Conservation (phyloP, 1,140 invertebrate species). For the Portunus trituberculatus region DNA sequence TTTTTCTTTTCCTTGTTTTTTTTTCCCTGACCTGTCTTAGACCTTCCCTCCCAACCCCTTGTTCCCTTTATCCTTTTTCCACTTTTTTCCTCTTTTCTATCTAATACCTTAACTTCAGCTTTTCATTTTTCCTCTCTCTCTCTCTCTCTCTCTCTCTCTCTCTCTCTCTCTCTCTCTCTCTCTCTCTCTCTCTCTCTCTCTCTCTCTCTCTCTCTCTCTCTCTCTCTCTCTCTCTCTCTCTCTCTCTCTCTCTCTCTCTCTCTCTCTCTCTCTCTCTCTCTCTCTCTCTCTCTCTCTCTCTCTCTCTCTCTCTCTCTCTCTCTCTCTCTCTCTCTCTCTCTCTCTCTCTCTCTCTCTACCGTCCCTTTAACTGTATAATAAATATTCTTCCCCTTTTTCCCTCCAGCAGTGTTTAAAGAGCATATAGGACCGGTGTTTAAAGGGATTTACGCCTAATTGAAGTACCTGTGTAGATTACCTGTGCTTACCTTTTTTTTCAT, state of each 20-base stretch:
- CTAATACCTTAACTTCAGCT: too few relatives aligned
- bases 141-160: not conserved
- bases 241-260: not conserved
- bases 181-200: not conserved
- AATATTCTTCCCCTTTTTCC: not conserved
- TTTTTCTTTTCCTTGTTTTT: too few relatives aligned
- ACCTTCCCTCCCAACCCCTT: too few relatives aligned
- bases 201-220: not conserved
- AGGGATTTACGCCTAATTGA: not conserved
- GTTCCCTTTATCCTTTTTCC: too few relatives aligned
- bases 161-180: not conserved
- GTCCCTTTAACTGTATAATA: not conserved
- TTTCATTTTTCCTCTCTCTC: too few relatives aligned
- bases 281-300: not conserved
- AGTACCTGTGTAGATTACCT: not conserved
- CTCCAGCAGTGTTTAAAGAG: not conserved
- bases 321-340: not conserved
- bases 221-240: not conserved
- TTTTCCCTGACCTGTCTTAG: too few relatives aligned
- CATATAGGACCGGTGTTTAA: not conserved
- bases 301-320: not conserved
- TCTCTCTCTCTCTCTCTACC: too few relatives aligned
- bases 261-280: not conserved
- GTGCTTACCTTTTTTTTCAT: not conserved
- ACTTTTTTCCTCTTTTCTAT: too few relatives aligned